phyloP scores from a whole-genome alignment of 2,888 invertebrate genomes.

The Pollenia labialis region DNA sequence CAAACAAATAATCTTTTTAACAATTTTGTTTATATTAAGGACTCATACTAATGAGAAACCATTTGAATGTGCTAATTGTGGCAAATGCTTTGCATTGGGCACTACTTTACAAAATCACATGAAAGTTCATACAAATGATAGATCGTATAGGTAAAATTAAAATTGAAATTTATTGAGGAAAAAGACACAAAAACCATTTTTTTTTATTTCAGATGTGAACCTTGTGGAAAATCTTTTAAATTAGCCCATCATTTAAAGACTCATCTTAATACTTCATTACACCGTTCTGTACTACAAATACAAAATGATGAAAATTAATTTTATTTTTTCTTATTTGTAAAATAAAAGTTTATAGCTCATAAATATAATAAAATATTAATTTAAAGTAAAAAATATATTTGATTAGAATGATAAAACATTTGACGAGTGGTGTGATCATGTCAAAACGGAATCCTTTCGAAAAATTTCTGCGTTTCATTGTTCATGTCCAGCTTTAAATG shows the following conservation, averaged over 20 bases:
- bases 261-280: constrained; percentile 78
- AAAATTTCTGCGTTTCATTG: too few relatives aligned
- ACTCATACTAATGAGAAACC: constrained; percentile 82
- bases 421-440: too few relatives aligned
- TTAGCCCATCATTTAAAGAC: constrained; percentile 83
- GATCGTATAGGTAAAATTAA: constrained; percentile 77
- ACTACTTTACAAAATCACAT: constrained; percentile 80
- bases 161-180: not conserved
- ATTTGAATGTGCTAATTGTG: constrained; percentile 78
- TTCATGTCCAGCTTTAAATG: too few relatives aligned
- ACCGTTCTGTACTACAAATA: constrained; percentile 50
- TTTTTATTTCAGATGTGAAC: constrained; percentile 77
- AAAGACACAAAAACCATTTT: not conserved
- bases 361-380: not conserved
- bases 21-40: not conserved
- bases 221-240: constrained; percentile 82
- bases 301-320: not conserved
- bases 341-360: too few relatives aligned
- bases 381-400: not conserved
- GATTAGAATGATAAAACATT: too few relatives aligned
- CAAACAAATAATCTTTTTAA: not conserved
- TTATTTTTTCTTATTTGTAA: too few relatives aligned
- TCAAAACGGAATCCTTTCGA: too few relatives aligned
- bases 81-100: constrained; percentile 80
- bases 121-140: constrained; percentile 79